Conservation (phyloP, 2,797 vertebrate species). For the Leptatherina wallacei region DNA sequence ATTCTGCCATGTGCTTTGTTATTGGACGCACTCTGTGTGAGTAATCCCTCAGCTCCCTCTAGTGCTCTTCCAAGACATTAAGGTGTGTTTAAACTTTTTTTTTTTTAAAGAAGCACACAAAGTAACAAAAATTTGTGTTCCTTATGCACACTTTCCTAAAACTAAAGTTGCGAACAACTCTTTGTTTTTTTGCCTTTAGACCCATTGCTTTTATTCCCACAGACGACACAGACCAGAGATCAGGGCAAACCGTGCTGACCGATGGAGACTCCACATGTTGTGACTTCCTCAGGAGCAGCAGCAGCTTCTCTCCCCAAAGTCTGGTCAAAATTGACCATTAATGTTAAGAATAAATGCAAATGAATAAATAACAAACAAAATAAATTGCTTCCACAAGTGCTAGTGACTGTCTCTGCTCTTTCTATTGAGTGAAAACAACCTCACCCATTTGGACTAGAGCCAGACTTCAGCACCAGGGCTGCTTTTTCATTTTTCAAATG, state of each 20-base stretch:
- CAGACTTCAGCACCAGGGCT: conserved; percentile 27
- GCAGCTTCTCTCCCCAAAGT: not conserved
- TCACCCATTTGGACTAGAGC: conserved; percentile 43
- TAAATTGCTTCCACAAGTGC: not conserved
- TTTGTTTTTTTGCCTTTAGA: not conserved
- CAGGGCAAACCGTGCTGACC: conserved; percentile 17
- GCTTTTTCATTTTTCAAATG: conserved; percentile 44
- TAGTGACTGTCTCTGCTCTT: conserved; percentile 4
- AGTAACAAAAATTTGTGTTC: not conserved
- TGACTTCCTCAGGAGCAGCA: conserved; percentile 13
- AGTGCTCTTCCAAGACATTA: conserved; percentile 50
- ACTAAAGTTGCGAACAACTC: not conserved
- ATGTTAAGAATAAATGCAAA: conserved; percentile 14
- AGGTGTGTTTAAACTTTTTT: not conserved
- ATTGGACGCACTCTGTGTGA: conserved; percentile 36
- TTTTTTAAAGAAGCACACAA: no score
- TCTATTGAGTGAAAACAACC: conserved; percentile 31
- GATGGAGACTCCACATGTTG: conserved; percentile 4
- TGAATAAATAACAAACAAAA: conserved; percentile 10
- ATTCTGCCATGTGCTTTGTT: conserved; percentile 34
- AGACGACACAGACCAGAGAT: conserved; percentile 25
- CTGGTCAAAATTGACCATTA: not conserved
- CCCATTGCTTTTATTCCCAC: not conserved
- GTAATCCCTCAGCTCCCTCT: conserved; percentile 70
- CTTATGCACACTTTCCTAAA: not conserved